phyloP scores from a whole-genome alignment of 35 echinoderm and acorn worm genomes.

The Anneissia japonica region DNA sequence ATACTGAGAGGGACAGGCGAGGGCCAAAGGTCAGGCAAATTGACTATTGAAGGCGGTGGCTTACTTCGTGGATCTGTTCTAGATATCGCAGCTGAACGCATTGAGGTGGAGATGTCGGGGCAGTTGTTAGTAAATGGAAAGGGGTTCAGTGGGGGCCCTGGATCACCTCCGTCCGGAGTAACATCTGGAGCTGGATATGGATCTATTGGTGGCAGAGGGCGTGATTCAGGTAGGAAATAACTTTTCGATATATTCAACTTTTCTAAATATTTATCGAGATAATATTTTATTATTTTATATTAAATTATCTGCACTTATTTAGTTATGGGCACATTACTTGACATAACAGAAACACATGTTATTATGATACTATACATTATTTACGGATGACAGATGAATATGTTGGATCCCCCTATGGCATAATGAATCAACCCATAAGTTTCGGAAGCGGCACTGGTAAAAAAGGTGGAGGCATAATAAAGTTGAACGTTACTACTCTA shows the following conservation, averaged over 20 bases:
- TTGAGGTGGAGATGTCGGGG: constrained; percentile 54
- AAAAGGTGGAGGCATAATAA: constrained; percentile 69
- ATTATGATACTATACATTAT: too few species aligned
- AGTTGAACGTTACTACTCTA: constrained; percentile 33
- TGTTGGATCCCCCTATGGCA: constrained; percentile 56
- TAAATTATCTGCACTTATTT: too few species aligned
- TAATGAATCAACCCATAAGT: constrained; percentile 30
- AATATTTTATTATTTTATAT: too few species aligned
- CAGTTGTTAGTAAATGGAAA: constrained; percentile 38
- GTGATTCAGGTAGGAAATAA: constrained; percentile 24
- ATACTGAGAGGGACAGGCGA: constrained; percentile 40
- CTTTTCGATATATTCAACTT: background rate
- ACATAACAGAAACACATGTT: too few species aligned
- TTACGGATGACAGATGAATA: constrained; percentile 21
- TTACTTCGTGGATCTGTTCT: constrained; percentile 37
- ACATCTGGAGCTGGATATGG: constrained; percentile 67
- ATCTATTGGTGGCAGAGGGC: constrained; percentile 60
- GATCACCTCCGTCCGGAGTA: constrained; percentile 15
- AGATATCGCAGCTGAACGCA: constrained; percentile 34
- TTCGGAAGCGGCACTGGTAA: constrained; percentile 82
- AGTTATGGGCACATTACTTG: too few species aligned
- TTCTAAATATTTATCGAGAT: too few species aligned
- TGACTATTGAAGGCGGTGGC: constrained; percentile 79
- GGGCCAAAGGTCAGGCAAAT: constrained; percentile 56
- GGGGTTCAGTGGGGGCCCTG: constrained; percentile 50